Evolutionary conservation across 37 sponge, comb jelly and placozoan genomes (phyloP).

Genomic region (Spongilla lacustris): DNA sequence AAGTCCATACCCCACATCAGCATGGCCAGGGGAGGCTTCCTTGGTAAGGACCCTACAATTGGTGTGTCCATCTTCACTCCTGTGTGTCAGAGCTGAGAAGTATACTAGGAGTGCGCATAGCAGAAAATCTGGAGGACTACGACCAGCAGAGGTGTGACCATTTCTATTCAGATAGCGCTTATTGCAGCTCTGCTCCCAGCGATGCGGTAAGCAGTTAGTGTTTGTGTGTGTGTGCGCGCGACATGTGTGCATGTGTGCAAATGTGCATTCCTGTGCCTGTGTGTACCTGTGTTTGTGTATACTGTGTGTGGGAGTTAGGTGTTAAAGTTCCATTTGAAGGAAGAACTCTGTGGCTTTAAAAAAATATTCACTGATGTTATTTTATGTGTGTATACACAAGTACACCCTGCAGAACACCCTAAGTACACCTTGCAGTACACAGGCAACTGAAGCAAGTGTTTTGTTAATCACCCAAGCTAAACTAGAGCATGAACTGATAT

Average conservation of each 20-base stretch:
- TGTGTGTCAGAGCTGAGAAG: constrained; percentile 39
- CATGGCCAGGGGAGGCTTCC: constrained; percentile 77
- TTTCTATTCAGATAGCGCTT: constrained; percentile 42
- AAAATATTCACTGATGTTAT: too few species aligned
- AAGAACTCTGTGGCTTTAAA: too few species aligned
- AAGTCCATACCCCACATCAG: constrained; percentile 76
- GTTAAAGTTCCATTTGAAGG: neutral
- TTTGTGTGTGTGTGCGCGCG: constrained; percentile 7
- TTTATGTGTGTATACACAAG: too few species aligned
- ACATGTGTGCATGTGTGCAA: neutral
- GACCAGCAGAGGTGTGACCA: constrained; percentile 33
- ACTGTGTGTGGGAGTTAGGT: neutral
- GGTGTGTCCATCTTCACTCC: neutral
- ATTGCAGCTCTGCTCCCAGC: constrained; percentile 14
- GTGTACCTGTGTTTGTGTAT: neutral
- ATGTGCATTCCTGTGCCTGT: constrained; percentile 3
- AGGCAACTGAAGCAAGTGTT: too few species aligned
- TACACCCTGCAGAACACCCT: too few species aligned
- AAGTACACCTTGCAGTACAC: too few species aligned
- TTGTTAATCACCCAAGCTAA: too few species aligned
- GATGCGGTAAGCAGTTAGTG: constrained; percentile 37
- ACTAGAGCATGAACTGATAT: too few species aligned
- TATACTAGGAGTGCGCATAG: constrained; percentile 42
- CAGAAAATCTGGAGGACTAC: constrained; percentile 65
- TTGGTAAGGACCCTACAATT: constrained; percentile 36